Conservation (phyloP, 2,797 vertebrate species). For the Gambelia wislizenii region DNA sequence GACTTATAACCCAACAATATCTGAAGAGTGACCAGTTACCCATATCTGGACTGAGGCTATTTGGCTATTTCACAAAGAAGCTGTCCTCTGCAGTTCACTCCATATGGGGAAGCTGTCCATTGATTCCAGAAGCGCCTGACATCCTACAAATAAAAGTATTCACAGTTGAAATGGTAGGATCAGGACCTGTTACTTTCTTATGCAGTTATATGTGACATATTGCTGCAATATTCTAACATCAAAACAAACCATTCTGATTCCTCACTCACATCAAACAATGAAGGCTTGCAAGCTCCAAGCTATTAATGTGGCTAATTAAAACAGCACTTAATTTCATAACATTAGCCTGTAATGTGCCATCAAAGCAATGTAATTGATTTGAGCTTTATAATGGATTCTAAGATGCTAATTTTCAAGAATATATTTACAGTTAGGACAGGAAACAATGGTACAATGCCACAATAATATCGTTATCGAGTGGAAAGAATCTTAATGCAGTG, state of each 20-base stretch:
- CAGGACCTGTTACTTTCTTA: neutral
- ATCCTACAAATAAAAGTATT: neutral
- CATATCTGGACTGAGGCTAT: neutral
- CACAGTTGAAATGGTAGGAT: neutral
- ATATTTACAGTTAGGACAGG: slow-evolving; percentile 41
- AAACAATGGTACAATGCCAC: slow-evolving; percentile 35
- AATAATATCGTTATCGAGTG: slow-evolving; percentile 15
- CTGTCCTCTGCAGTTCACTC: too few relatives aligned
- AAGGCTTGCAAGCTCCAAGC: slow-evolving; percentile 25
- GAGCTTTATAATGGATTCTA: slow-evolving; percentile 34
- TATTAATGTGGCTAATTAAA: slow-evolving; percentile 41
- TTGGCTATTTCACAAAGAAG: neutral
- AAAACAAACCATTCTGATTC: slow-evolving; percentile 16
- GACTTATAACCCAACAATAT: neutral
- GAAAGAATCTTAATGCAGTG: slow-evolving; percentile 19
- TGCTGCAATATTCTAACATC: neutral
- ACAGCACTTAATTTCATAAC: slow-evolving; percentile 44
- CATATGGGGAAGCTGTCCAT: too few relatives aligned
- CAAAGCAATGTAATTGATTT: slow-evolving; percentile 29
- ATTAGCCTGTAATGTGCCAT: slow-evolving; percentile 35
- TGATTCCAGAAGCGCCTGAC: neutral
- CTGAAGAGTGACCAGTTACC: neutral
- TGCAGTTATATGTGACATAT: neutral
- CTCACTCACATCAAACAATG: slow-evolving; percentile 16
- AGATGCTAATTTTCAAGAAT: slow-evolving; percentile 35